Conservation (phyloP, 2,888 invertebrate species). For the Hypena proboscidalis region DNA sequence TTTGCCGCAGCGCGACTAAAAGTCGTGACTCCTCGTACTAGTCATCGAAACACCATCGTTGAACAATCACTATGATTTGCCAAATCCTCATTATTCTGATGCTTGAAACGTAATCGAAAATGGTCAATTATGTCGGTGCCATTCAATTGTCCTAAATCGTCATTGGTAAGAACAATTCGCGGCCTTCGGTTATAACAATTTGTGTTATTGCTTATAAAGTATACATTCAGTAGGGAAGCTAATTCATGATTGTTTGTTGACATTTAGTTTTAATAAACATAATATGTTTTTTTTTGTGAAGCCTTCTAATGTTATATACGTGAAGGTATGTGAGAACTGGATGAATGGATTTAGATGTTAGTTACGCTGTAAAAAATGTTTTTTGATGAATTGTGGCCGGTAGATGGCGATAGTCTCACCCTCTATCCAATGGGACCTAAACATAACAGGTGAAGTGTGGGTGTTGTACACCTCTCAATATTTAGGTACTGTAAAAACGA, state of each 20-base stretch:
- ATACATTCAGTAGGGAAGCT: conserved; percentile 15
- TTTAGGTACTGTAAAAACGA: too few relatives aligned
- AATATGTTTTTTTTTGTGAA: too few relatives aligned
- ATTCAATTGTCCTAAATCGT: conserved; percentile 73
- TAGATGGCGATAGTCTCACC: too few relatives aligned
- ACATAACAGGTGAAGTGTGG: too few relatives aligned
- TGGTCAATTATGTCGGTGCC: conserved; percentile 63
- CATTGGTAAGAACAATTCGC: conserved; percentile 60
- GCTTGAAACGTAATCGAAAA: conserved; percentile 69
- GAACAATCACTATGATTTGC: conserved; percentile 67
- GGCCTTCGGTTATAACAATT: conserved; percentile 52
- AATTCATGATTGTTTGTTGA: conserved; percentile 4
- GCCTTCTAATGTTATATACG: too few relatives aligned
- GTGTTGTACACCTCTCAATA: too few relatives aligned
- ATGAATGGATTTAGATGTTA: too few relatives aligned
- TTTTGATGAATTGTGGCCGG: too few relatives aligned
- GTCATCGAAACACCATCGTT: conserved; percentile 47
- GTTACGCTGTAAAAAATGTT: too few relatives aligned
- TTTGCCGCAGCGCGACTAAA: conserved; percentile 40
- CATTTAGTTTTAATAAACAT: background rate
- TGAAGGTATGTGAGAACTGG: too few relatives aligned
- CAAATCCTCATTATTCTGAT: conserved; percentile 65
- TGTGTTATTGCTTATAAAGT: conserved; percentile 18
- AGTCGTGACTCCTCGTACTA: conserved; percentile 70
- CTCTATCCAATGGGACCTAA: too few relatives aligned